Conservation (phyloP, 2,113 vertebrate genomes). For the Eulemur rufifrons region DNA sequence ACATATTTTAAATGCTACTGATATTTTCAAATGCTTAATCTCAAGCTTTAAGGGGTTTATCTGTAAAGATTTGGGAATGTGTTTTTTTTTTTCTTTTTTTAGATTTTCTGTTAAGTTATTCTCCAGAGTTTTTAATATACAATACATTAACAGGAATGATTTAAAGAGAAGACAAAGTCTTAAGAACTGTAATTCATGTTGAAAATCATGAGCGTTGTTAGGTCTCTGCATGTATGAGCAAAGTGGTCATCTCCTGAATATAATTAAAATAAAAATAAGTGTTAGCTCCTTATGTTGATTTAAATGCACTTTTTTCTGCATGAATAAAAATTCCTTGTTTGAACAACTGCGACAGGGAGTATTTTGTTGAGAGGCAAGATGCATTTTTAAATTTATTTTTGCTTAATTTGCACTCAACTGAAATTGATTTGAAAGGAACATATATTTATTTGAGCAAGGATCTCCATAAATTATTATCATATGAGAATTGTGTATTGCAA, state of each 20-base stretch:
- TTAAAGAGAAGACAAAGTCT: neutral
- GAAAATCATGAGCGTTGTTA: neutral
- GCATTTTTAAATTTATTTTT: conserved; percentile 1
- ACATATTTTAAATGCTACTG: neutral
- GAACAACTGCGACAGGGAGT: neutral
- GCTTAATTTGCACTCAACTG: neutral
- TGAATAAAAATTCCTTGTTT: conserved; percentile 16
- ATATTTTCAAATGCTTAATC: neutral
- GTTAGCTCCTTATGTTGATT: neutral
- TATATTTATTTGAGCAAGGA: neutral
- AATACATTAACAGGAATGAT: neutral
- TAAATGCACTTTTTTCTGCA: neutral
- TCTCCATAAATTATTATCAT: neutral
- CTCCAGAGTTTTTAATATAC: neutral
- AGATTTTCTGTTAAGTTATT: neutral
- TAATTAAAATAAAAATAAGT: neutral
- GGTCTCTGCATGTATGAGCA: neutral
- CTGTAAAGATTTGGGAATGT: neutral
- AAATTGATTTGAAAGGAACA: conserved; percentile 30
- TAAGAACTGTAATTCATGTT: neutral
- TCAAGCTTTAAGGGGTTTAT: neutral
- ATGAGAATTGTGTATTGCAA: neutral
- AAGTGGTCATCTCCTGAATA: neutral
- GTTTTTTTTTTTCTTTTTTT: neutral
- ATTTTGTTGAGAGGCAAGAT: neutral